phyloP scores from a whole-genome alignment of 2,888 invertebrate species.

The Leucania comma region DNA sequence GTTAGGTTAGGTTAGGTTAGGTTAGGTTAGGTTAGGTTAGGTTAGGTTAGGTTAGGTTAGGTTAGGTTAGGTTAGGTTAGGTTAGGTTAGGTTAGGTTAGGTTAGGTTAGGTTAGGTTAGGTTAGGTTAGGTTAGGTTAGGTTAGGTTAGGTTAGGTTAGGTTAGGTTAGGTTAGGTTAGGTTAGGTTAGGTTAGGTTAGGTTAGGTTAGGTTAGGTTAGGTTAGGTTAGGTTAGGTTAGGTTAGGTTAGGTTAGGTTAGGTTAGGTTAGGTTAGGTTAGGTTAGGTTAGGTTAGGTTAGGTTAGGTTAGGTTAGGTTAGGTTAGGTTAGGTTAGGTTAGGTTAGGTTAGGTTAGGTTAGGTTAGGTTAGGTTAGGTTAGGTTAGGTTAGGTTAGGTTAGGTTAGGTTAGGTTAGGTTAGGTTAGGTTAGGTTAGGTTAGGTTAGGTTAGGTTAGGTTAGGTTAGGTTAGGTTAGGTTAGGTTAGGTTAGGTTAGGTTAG shows the following conservation, averaged over 20 bases:
- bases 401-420: constrained; percentile 1
- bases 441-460: constrained; percentile 1
- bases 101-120: constrained; percentile 58
- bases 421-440: neutral
- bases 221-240: constrained; percentile 51
- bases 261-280: constrained; percentile 48
- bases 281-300: constrained; percentile 56
- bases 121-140: constrained; percentile 63
- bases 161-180: constrained; percentile 52
- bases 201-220: constrained; percentile 54
- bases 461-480: constrained; percentile 1
- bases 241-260: constrained; percentile 47
- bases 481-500: neutral
- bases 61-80: constrained; percentile 51
- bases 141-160: constrained; percentile 50
- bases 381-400: constrained; percentile 35
- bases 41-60: constrained; percentile 46
- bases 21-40: constrained; percentile 48
- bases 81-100: constrained; percentile 52
- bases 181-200: constrained; percentile 55
- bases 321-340: constrained; percentile 63
- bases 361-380: constrained; percentile 64
- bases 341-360: constrained; percentile 64
- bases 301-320: constrained; percentile 62
- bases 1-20: constrained; percentile 48